Evolutionary conservation across 2,888 invertebrate genomes (phyloP).

Genomic region (Dasysyrphus albostriatus): DNA sequence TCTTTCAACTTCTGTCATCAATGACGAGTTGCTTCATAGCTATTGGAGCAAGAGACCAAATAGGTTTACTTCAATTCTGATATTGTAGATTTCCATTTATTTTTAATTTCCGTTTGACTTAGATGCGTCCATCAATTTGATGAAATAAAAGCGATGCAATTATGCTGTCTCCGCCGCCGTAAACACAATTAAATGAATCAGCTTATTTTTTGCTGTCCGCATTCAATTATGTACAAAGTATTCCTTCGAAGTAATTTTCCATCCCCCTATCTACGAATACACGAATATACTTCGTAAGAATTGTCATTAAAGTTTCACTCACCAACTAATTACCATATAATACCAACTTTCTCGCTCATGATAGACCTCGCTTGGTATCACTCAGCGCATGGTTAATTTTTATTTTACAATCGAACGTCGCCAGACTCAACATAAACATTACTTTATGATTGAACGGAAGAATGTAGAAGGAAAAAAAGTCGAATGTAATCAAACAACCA

Average conservation of each 20-base stretch:
- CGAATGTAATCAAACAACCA: slow-evolving; percentile 10
- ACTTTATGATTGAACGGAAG: slow-evolving; percentile 48
- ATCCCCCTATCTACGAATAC: background rate
- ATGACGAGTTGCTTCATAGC: too few relatives aligned
- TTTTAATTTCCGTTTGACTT: background rate
- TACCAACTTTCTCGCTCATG: too few relatives aligned
- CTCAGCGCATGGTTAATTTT: slow-evolving; percentile 46
- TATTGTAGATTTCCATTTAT: background rate
- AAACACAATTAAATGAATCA: slow-evolving; percentile 2
- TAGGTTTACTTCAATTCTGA: background rate
- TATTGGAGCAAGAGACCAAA: too few relatives aligned
- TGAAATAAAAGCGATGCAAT: background rate
- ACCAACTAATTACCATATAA: slow-evolving; percentile 57
- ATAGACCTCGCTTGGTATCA: slow-evolving; percentile 10
- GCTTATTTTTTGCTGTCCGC: background rate
- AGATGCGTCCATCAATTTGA: background rate
- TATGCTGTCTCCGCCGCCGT: background rate
- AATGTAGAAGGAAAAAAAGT: background rate
- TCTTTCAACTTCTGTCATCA: too few relatives aligned
- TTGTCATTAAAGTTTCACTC: slow-evolving; percentile 57
- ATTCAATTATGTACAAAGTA: slow-evolving; percentile 10
- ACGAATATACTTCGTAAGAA: background rate
- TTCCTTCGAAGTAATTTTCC: background rate
- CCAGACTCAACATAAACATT: slow-evolving; percentile 61
- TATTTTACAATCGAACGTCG: slow-evolving; percentile 56